Evolutionary conservation across 2,797 vertebrate species (phyloP).

Genomic region (Poeciliopsis gracilis): DNA sequence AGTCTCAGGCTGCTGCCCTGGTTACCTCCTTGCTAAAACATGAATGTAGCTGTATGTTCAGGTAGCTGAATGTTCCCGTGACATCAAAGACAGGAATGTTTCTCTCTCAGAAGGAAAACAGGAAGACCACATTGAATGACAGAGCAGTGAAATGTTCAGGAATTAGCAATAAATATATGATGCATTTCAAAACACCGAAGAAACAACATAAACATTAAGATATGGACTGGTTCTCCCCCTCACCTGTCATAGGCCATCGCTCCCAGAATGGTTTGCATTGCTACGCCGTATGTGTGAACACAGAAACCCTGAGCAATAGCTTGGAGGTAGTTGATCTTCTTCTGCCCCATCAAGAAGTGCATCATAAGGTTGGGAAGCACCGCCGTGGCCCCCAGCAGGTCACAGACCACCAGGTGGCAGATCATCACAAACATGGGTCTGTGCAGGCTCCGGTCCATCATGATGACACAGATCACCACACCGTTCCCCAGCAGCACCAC

Average conservation of each 20-base stretch:
- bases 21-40: no score
- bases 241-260: conserved; percentile 72
- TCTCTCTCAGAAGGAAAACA: background rate
- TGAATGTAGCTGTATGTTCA: no score
- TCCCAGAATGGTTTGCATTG: conserved; percentile 58
- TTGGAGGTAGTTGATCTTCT: conserved; percentile 42
- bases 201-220: background rate
- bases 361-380: conserved; percentile 62
- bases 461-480: conserved; percentile 43
- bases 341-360: conserved; percentile 57
- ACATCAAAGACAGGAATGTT: background rate
- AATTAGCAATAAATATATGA: no score
- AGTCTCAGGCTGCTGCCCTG: background rate
- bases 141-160: background rate
- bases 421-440: conserved; percentile 71
- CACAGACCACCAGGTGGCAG: conserved; percentile 58
- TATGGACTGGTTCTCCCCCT: background rate
- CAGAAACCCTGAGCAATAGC: conserved; percentile 61
- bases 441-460: conserved; percentile 55
- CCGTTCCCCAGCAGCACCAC: conserved; percentile 58
- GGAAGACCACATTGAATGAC: background rate
- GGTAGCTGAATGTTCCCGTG: no score
- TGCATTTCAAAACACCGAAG: background rate
- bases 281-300: conserved; percentile 48
- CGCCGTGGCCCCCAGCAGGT: conserved; percentile 58